phyloP scores from a whole-genome alignment of 2,797 vertebrate species.

The Chrysocyon brachyurus region DNA sequence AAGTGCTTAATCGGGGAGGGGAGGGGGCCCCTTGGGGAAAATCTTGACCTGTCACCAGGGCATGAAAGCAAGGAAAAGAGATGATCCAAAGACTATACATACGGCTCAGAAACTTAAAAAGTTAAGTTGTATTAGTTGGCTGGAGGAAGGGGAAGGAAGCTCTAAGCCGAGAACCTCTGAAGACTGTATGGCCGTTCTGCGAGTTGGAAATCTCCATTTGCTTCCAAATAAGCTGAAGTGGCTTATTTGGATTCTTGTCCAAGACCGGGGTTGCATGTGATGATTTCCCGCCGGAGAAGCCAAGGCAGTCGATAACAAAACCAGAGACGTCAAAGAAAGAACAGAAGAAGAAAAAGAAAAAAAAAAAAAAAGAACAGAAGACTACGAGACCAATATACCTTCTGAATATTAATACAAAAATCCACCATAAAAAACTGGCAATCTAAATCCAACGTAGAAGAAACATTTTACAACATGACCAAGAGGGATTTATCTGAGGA shows the following conservation, averaged over 20 bases:
- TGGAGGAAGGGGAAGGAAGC: neutral
- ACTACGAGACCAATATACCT: neutral
- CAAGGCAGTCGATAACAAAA: neutral
- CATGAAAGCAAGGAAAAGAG: constrained; percentile 25
- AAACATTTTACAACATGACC: neutral
- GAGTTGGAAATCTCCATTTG: neutral
- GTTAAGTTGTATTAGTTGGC: constrained; percentile 24
- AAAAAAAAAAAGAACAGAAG: neutral
- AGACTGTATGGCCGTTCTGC: neutral
- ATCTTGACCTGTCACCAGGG: neutral
- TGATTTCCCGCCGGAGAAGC: neutral
- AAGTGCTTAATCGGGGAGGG: neutral
- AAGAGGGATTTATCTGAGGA: neutral
- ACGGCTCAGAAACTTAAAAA: neutral
- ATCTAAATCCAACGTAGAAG: neutral
- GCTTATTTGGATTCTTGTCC: neutral
- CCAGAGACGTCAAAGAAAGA: neutral
- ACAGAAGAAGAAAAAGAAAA: neutral
- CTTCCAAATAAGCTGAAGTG: neutral
- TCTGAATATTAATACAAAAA: constrained; percentile 9
- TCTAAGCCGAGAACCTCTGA: neutral
- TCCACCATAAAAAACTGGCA: neutral
- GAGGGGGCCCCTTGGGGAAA: neutral
- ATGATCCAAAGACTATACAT: constrained; percentile 11
- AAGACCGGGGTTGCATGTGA: neutral